Conservation (phyloP, 2,113 vertebrate genomes). For the Zosterops hypoxanthus region DNA sequence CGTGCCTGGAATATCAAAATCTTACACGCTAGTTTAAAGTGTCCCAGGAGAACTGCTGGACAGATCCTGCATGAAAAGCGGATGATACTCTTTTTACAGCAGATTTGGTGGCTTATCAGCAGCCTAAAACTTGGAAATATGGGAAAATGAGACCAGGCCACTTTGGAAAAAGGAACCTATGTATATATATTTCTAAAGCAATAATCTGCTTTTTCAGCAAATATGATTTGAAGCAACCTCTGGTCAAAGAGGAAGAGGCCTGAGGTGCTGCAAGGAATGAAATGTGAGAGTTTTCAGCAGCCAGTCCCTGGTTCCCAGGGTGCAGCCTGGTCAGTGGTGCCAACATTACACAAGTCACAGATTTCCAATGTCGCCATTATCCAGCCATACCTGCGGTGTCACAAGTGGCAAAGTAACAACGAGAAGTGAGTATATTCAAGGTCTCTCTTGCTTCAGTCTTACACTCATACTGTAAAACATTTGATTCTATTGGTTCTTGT, state of each 20-base stretch:
- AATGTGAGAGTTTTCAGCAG: background rate
- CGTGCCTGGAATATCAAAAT: slow-evolving; percentile 31
- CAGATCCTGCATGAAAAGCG: background rate
- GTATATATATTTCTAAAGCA: background rate
- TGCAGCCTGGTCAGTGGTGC: background rate
- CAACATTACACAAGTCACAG: background rate
- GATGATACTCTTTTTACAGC: background rate
- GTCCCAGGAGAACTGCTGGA: slow-evolving; percentile 11
- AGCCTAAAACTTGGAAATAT: background rate
- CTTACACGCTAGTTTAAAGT: background rate
- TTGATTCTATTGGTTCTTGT: background rate
- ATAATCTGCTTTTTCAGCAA: background rate
- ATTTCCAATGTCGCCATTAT: background rate
- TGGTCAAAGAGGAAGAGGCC: background rate
- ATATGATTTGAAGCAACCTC: background rate
- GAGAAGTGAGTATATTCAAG: background rate
- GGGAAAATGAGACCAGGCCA: background rate
- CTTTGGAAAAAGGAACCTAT: background rate
- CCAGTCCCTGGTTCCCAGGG: background rate
- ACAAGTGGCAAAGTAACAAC: background rate
- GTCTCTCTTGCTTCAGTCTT: background rate
- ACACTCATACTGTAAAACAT: background rate
- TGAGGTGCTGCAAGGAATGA: background rate
- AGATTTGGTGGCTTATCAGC: background rate
- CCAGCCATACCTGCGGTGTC: background rate